These are phyloP conservation scores for Thunnus maccoyii DNA, from an alignment of 2,113 vertebrate species.

Conservation along the genomic window DNA sequence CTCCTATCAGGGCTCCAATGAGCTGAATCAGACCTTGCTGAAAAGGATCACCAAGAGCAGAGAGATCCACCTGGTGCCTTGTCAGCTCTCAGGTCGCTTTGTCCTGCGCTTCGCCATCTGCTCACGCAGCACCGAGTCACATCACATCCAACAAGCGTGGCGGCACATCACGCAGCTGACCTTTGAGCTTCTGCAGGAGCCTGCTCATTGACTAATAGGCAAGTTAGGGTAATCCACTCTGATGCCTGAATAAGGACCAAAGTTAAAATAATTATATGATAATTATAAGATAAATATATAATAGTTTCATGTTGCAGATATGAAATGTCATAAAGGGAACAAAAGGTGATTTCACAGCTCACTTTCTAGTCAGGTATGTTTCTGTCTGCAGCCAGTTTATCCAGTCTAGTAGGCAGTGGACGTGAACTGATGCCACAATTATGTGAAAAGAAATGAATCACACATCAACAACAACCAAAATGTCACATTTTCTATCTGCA, in stretches of 20 bases:
- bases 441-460: not conserved
- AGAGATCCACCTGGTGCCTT: conserved; percentile 95
- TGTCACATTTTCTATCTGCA: conserved; percentile 37
- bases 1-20: conserved; percentile 86
- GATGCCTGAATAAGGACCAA: conserved; percentile 15
- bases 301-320: conserved; percentile 24
- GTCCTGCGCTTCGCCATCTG: conserved; percentile 94
- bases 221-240: not conserved
- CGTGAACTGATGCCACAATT: not conserved
- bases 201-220: conserved; percentile 41
- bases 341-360: conserved; percentile 1
- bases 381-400: conserved; percentile 13
- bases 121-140: conserved; percentile 85
- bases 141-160: conserved; percentile 91
- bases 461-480: not conserved
- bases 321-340: conserved; percentile 44
- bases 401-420: not conserved
- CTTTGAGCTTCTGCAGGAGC: conserved; percentile 82
- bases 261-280: conserved; percentile 3
- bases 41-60: conserved; percentile 87
- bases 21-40: conserved; percentile 90
- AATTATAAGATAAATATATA: too few relatives aligned
- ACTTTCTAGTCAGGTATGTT: not conserved
- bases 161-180: conserved; percentile 88
- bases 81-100: conserved; percentile 87